Evolutionary conservation across 1,140 invertebrate species (phyloP).

Genomic region (Drosophila simulans): DNA sequence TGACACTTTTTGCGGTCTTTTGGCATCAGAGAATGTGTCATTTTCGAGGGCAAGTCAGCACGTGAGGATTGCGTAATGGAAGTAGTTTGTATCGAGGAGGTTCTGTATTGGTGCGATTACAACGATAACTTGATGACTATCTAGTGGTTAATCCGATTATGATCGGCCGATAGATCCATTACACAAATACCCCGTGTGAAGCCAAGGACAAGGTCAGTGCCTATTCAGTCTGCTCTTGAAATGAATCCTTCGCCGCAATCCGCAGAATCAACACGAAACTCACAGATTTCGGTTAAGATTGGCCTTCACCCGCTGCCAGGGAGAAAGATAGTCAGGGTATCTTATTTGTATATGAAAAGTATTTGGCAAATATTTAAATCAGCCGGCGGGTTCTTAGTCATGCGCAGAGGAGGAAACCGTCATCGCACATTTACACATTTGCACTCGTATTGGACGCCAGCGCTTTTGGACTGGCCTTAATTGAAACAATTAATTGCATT

Average conservation of each 20-base stretch:
- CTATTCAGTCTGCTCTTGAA: slow-evolving; percentile 67
- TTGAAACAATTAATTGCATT: slow-evolving; percentile 57
- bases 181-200: slow-evolving; percentile 4
- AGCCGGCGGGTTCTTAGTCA: slow-evolving; percentile 43
- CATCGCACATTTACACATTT: slow-evolving; percentile 12
- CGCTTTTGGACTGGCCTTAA: slow-evolving; percentile 45
- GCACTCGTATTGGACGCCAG: slow-evolving; percentile 10
- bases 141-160: neutral
- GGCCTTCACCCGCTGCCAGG: slow-evolving; percentile 42
- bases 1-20: slow-evolving; percentile 15
- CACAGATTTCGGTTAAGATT: slow-evolving; percentile 71
- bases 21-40: slow-evolving; percentile 18
- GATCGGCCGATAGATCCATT: neutral
- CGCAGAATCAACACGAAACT: slow-evolving; percentile 26
- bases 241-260: slow-evolving; percentile 58
- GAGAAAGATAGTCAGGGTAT: slow-evolving; percentile 47
- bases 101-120: no score
- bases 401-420: slow-evolving; percentile 16
- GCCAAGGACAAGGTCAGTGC: slow-evolving; percentile 31
- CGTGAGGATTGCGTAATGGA: slow-evolving; percentile 37
- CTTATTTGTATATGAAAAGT: slow-evolving; percentile 37
- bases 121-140: no score
- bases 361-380: slow-evolving; percentile 48
- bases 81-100: neutral
- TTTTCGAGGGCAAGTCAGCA: slow-evolving; percentile 15